These are phyloP conservation scores for Drosophila hydei DNA, from an alignment of 1,140 invertebrate species.

Conservation along the genomic window DNA sequence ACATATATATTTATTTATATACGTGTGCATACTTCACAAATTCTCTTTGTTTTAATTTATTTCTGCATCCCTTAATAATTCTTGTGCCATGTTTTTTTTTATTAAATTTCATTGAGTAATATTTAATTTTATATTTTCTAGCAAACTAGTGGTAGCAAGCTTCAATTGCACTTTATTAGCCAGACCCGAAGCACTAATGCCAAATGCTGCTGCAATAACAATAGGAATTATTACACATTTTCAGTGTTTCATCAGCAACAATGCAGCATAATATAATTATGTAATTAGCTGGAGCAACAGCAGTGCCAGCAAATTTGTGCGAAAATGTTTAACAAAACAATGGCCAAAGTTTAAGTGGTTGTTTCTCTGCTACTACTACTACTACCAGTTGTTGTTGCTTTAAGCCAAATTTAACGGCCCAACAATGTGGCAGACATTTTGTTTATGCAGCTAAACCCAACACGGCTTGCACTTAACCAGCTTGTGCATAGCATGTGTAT, in stretches of 20 bases:
- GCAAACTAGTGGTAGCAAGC: too few relatives aligned
- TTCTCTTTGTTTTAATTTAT: too few relatives aligned
- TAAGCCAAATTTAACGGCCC: conserved; percentile 74
- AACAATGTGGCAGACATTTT: conserved; percentile 75
- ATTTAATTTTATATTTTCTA: too few relatives aligned
- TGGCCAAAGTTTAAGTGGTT: conserved; percentile 38
- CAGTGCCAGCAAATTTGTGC: conserved; percentile 47
- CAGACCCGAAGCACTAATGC: conserved; percentile 4
- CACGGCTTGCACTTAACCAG: conserved; percentile 43
- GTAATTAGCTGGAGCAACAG: conserved; percentile 65
- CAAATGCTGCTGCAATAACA: background rate
- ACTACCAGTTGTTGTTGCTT: conserved; percentile 46
- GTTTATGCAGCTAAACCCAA: conserved; percentile 52
- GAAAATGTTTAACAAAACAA: conserved; percentile 72
- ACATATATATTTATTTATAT: too few relatives aligned
- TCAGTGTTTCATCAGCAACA: conserved; percentile 1
- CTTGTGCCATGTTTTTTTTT: too few relatives aligned
- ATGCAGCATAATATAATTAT: conserved; percentile 48
- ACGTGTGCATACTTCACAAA: too few relatives aligned
- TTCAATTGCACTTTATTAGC: conserved; percentile 10
- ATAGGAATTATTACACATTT: background rate
- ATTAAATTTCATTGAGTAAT: too few relatives aligned
- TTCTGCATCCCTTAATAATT: too few relatives aligned
- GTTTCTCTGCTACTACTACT: conserved; percentile 10
- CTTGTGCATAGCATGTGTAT: conserved; percentile 8